A percentile compares a stretch with the other conserved stretches of the same genome.
phyloP scores from a whole-genome alignment of 2,888 invertebrate species.

The Drosophila anceps region DNA sequence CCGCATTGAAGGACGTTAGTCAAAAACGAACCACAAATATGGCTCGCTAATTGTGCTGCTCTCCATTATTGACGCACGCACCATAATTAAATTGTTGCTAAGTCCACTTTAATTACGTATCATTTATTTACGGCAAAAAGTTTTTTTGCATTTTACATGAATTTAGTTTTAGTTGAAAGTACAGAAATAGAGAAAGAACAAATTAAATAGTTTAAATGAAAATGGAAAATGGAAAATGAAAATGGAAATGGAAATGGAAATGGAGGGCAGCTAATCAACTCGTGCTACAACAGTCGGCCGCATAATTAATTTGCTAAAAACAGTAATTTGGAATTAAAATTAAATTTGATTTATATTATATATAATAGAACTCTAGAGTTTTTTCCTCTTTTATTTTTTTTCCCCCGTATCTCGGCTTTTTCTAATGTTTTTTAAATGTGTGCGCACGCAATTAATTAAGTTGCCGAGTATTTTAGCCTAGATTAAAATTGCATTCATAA shows the following conservation, averaged over 20 bases:
- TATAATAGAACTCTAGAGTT: slow-evolving; percentile 7
- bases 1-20: neutral
- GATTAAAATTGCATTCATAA: slow-evolving; percentile 60
- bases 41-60: slow-evolving; percentile 3
- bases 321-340: slow-evolving; percentile 40
- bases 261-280: slow-evolving; percentile 38
- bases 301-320: slow-evolving; percentile 66
- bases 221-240: neutral
- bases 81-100: slow-evolving; percentile 7
- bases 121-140: slow-evolving; percentile 5
- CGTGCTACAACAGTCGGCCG: slow-evolving; percentile 22
- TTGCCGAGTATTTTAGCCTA: slow-evolving; percentile 40
- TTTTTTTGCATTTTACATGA: slow-evolving; percentile 4
- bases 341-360: slow-evolving; percentile 42
- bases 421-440: slow-evolving; percentile 38
- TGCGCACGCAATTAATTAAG: slow-evolving; percentile 50
- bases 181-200: neutral
- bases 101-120: slow-evolving; percentile 16
- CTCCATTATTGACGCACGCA: slow-evolving; percentile 3
- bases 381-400: neutral
- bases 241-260: neutral
- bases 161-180: neutral
- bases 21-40: neutral
- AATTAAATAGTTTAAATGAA: neutral
- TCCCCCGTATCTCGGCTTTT: neutral